Evolutionary conservation across 2,797 vertebrate species (phyloP), one percentile per base, ranked within the genome.

Genomic region (Vespertilio murinus): DNA sequence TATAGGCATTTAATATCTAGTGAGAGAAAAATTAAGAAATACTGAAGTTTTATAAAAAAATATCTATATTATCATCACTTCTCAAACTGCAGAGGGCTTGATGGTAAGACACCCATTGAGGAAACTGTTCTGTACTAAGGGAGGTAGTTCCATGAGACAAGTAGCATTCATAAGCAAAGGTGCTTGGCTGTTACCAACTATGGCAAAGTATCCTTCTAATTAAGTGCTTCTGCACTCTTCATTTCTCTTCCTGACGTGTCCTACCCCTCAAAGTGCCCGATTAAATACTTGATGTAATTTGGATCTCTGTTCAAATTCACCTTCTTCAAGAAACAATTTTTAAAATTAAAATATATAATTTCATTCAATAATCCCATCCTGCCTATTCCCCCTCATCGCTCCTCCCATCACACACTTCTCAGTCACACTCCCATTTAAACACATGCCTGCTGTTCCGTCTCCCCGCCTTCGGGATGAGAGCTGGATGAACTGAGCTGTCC

Each of bases 401-500:
- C 11, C 81, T 59, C 38, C 2, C 12, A 33, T 56, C 23, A 16
- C 8, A n/a, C 25, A 23, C 1, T n/a, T n/a, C 14, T 74, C 13
- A n/a, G 5, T 45, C 13, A 20, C 9, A 38, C 12, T 10, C 30
- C 25, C 1, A 42, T 42, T 25, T 35, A 78, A 67, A 30, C 6
- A 14, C 6, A 20, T 8, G 28, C 3, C 1, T 47, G 8, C 5
- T 54, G 6, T 20, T 61, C 12, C 45, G 14, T 40, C 16, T 54
- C 9, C 5, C n/a, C 22, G 2, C 3, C 2, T 13, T 13, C 33
- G 25, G 8, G 88, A 49, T 65, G 22, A 30, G 77, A 65, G 22
- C 28, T 11, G 33, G 2, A 33, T 40, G 20, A 8, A 2, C n/a
- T 16, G 12, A n/a, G 12, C 10, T 22, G 2, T 10, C 25, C 3